Conservation (phyloP, 2,888 invertebrate genomes). For the Polymixis flavicincta region DNA sequence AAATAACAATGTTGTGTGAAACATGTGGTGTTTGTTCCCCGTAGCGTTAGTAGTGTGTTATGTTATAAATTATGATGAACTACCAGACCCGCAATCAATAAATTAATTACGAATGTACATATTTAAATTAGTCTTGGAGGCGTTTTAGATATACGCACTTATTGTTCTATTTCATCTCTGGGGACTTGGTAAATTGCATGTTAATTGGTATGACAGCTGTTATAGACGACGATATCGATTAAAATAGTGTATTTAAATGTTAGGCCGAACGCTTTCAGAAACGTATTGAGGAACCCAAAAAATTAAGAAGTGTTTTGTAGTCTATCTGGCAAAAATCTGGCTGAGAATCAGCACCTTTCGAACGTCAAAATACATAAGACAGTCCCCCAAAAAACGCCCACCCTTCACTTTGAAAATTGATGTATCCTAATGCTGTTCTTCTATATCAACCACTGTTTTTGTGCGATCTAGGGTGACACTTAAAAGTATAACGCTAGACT, state of each 20-base stretch:
- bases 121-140: conserved; percentile 46
- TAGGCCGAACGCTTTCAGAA: neutral
- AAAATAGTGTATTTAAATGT: neutral
- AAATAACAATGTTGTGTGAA: neutral
- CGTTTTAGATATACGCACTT: conserved; percentile 29
- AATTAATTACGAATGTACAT: conserved; percentile 46
- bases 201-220: neutral
- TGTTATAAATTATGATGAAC: neutral
- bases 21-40: conserved; percentile 7
- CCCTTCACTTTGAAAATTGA: no score
- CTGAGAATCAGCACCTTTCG: no score
- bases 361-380: no score
- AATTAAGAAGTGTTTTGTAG: neutral
- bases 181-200: neutral
- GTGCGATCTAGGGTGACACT: neutral
- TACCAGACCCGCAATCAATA: conserved; percentile 39
- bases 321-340: neutral
- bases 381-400: no score
- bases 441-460: no score
- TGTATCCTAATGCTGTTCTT: neutral
- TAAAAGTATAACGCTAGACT: no score
- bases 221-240: conserved; percentile 7
- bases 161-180: conserved; percentile 38
- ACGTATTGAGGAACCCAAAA: neutral
- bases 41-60: conserved; percentile 8